Evolutionary conservation across 2,113 vertebrate genomes (phyloP).

Genomic region (Misgurnus mizolepis): DNA sequence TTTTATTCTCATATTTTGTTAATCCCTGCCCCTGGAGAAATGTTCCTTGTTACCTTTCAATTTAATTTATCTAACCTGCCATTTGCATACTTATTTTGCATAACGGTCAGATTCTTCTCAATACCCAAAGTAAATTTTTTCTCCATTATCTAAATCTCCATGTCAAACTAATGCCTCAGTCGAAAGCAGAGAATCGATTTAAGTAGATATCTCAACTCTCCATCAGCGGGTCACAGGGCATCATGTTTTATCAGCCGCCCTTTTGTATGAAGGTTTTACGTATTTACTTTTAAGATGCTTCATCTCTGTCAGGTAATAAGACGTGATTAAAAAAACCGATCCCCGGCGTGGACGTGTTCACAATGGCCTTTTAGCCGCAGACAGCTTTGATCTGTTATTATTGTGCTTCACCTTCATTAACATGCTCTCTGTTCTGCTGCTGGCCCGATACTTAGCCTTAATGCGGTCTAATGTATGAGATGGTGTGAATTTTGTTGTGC

Average conservation of each 20-base stretch:
- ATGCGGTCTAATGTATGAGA: constrained; percentile 35
- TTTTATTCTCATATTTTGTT: no score
- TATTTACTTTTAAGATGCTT: constrained; percentile 31
- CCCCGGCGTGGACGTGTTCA: neutral
- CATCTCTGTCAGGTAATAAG: neutral
- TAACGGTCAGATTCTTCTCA: no score
- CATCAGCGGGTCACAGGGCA: neutral
- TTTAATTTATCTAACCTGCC: no score
- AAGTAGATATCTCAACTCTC: neutral
- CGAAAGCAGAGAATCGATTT: neutral
- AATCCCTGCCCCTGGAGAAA: no score
- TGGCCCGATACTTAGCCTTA: constrained; percentile 5
- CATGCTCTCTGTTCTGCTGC: constrained; percentile 2
- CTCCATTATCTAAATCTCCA: neutral
- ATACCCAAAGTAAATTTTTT: no score
- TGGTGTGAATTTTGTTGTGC: constrained; percentile 9
- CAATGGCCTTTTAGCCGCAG: constrained; percentile 1
- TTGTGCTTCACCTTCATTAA: constrained; percentile 42
- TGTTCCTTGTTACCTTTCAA: no score
- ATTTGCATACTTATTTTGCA: no score
- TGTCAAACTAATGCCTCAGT: neutral
- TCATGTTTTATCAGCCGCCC: constrained; percentile 15
- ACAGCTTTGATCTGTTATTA: constrained; percentile 29
- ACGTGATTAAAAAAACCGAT: constrained; percentile 33
- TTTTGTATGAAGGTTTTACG: neutral